Evolutionary conservation across 2,888 invertebrate species (phyloP), one percentile per base, ranked within the genome.

Genomic region (Callyntrura sp.): DNA sequence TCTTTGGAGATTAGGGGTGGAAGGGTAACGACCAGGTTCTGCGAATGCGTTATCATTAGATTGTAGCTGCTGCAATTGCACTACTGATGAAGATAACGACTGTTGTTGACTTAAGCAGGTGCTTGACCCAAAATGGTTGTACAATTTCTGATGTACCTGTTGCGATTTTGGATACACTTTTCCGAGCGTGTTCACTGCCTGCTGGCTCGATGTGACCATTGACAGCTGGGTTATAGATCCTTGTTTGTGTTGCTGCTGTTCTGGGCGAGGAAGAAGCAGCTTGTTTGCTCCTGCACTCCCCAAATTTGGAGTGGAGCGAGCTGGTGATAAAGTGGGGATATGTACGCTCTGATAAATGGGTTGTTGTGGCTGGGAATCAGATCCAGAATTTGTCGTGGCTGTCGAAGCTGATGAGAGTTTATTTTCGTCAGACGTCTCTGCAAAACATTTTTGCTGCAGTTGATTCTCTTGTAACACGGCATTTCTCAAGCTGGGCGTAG

Each of bases 231-330:
- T 73, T 48, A 57, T 55, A 1, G 85, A 85, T 12, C 89, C 89
- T 60, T 89, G 84, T 11, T 57, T 35, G n/a, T 88, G 83, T 73
- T 88, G 79, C 55, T 78, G 90, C 20, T 88, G 83, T 14, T 78
- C 48, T 28, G 51, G 48, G 60, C 89, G 78, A 8, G 84, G 20
- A 55, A 70, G 57, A 28, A 84, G 70, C 11, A 85, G 57, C 65
- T 89, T 89, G 73, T 45, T 83, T 60, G 76, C 79, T 43, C 65
- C 86, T 51, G 90, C 25, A 76, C 89, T 90, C 45, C 91, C 91
- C 90, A 95, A 94, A 93, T 95, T 95, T 83, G 95, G 95, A 78
- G 95, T 95, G 79, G 95, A 95, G 85, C 95, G 94, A 90, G 95
- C 95, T 86, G 95, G 90, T 17, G 92, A 92, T 57, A 92, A 90